Conservation (phyloP, 2,888 invertebrate genomes). For the Bruchidius siliquastri region DNA sequence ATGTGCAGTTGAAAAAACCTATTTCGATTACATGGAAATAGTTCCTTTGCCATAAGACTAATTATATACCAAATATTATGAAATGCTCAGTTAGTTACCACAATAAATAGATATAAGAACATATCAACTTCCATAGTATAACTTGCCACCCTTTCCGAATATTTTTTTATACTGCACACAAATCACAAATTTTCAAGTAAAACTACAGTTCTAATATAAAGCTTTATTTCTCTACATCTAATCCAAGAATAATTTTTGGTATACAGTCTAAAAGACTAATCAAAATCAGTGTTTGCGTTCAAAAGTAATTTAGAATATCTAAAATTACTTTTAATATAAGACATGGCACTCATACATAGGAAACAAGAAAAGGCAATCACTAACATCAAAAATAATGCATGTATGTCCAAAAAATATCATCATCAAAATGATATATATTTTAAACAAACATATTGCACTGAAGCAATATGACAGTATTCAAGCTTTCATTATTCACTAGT, state of each 20-base stretch:
- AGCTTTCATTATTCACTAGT: too few relatives aligned
- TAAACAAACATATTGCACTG: too few relatives aligned
- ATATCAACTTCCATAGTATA: too few relatives aligned
- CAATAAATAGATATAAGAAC: background rate
- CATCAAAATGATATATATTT: background rate
- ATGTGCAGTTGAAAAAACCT: constrained; percentile 35
- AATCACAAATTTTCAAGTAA: background rate
- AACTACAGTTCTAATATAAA: background rate
- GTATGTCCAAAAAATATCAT: background rate
- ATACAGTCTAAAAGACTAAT: background rate
- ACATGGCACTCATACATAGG: background rate
- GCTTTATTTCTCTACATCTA: background rate
- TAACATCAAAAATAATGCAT: background rate
- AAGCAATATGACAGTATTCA: too few relatives aligned
- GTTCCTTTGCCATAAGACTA: background rate
- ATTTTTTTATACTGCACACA: too few relatives aligned
- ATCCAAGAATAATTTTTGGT: background rate
- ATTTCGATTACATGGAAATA: constrained; percentile 39
- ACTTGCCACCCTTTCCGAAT: too few relatives aligned
- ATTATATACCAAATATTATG: background rate
- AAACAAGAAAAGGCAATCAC: background rate
- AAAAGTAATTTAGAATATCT: background rate
- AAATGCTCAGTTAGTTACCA: background rate
- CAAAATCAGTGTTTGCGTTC: background rate
- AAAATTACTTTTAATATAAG: background rate